Conservation (phyloP, 1,140 invertebrate genomes). For the Drosophila serrata region DNA sequence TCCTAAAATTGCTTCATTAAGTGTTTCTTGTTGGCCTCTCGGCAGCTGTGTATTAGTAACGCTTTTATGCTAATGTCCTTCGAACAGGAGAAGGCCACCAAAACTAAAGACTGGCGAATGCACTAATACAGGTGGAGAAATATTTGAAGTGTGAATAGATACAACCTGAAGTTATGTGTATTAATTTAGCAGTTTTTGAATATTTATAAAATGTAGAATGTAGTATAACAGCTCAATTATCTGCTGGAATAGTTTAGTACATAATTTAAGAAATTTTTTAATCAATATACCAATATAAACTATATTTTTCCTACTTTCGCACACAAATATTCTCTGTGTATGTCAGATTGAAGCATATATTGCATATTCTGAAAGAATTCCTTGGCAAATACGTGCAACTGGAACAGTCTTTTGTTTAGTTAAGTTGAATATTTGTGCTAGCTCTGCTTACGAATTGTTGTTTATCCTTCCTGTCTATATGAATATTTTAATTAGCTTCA, state of each 20-base stretch:
- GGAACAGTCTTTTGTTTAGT: conserved; percentile 8
- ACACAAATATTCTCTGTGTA: background rate
- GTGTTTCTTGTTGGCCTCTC: conserved; percentile 77
- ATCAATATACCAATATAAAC: background rate
- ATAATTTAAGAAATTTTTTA: background rate
- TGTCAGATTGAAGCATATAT: background rate
- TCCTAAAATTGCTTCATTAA: conserved; percentile 82
- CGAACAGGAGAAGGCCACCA: conserved; percentile 41
- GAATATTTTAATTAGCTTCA: background rate
- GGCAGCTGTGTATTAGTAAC: conserved; percentile 72
- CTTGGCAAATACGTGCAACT: background rate
- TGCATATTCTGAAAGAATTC: conserved; percentile 7
- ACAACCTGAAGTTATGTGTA: background rate
- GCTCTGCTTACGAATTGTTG: background rate
- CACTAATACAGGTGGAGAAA: conserved; percentile 17
- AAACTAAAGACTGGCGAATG: conserved; percentile 2
- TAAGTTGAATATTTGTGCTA: background rate
- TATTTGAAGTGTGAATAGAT: background rate
- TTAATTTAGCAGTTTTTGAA: background rate
- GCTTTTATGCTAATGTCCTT: conserved; percentile 83
- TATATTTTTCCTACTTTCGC: background rate
- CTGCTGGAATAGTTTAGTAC: background rate
- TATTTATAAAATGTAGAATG: background rate
- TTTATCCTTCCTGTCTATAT: background rate
- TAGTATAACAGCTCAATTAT: too few species aligned